phyloP scores from a whole-genome alignment of 2,888 invertebrate species.

The Auanema freiburgensis region DNA sequence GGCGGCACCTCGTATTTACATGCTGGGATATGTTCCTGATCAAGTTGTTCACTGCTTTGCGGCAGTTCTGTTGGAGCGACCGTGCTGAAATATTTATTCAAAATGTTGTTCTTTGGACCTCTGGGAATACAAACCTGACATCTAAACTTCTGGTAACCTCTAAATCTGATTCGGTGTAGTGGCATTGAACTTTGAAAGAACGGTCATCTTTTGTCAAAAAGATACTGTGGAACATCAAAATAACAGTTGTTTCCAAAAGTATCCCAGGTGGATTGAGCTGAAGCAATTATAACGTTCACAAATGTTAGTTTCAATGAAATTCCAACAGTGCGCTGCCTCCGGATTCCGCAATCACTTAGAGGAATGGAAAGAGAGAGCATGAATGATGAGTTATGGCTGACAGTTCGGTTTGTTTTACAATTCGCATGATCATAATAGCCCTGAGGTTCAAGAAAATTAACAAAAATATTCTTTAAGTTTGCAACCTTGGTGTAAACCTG shows the following conservation, averaged over 20 bases:
- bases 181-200: slow-evolving; percentile 55
- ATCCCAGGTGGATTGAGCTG: slow-evolving; percentile 52
- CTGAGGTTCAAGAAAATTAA: too few relatives aligned
- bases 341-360: too few relatives aligned
- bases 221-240: slow-evolving; percentile 58
- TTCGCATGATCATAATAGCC: too few relatives aligned
- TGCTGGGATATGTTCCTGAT: slow-evolving; percentile 36
- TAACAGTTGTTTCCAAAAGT: slow-evolving; percentile 52
- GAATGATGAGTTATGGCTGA: too few relatives aligned
- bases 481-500: too few relatives aligned
- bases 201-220: slow-evolving; percentile 51
- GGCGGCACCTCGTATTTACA: slow-evolving; percentile 49
- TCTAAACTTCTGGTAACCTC: slow-evolving; percentile 50
- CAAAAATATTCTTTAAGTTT: too few relatives aligned
- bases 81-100: slow-evolving; percentile 6
- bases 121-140: slow-evolving; percentile 38
- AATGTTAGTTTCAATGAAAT: too few relatives aligned
- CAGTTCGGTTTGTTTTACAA: too few relatives aligned
- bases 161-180: slow-evolving; percentile 49
- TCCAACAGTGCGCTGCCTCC: too few relatives aligned
- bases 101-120: neutral
- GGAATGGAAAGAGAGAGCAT: too few relatives aligned
- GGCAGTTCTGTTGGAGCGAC: slow-evolving; percentile 46
- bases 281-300: too few relatives aligned
- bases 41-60: slow-evolving; percentile 24